Evolutionary conservation across 2,113 vertebrate genomes (phyloP).

Genomic region (Ptilonorhynchus violaceus): DNA sequence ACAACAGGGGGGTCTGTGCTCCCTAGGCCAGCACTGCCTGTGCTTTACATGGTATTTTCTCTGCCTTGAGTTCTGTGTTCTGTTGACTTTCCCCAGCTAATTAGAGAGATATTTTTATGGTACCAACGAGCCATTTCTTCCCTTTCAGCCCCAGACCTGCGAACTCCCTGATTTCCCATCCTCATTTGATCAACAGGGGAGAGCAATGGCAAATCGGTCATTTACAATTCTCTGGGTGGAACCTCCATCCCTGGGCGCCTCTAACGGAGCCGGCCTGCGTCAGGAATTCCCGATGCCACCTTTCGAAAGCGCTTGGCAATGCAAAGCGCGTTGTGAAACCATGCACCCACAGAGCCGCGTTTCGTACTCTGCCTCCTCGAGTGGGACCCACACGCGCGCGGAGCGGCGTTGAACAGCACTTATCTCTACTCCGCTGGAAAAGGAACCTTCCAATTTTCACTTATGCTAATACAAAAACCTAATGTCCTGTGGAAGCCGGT

Average conservation of each 20-base stretch:
- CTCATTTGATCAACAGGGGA: slow-evolving; percentile 23
- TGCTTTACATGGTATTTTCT: not conserved
- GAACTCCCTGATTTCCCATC: not conserved
- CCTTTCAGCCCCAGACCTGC: not conserved
- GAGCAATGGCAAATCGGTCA: slow-evolving; percentile 3
- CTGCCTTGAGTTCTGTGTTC: not conserved
- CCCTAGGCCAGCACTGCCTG: not conserved
- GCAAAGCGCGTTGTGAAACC: not conserved
- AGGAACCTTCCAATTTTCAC: slow-evolving; percentile 58
- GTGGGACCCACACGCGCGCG: not conserved
- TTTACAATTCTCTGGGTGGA: slow-evolving; percentile 21
- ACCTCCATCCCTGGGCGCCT: not conserved
- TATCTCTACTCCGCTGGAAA: slow-evolving; percentile 45
- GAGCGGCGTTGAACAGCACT: not conserved
- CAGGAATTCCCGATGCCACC: slow-evolving; percentile 14
- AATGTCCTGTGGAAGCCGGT: slow-evolving; percentile 60
- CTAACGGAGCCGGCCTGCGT: not conserved
- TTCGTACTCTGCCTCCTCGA: not conserved
- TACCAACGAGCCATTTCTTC: not conserved
- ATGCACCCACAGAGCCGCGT: not conserved
- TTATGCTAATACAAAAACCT: slow-evolving; percentile 44
- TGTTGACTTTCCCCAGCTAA: not conserved
- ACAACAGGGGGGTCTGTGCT: not conserved
- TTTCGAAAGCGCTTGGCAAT: not conserved
- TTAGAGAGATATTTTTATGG: not conserved